Evolutionary conservation across 1,140 invertebrate species (phyloP).

Genomic region (Aphidius ervi): DNA sequence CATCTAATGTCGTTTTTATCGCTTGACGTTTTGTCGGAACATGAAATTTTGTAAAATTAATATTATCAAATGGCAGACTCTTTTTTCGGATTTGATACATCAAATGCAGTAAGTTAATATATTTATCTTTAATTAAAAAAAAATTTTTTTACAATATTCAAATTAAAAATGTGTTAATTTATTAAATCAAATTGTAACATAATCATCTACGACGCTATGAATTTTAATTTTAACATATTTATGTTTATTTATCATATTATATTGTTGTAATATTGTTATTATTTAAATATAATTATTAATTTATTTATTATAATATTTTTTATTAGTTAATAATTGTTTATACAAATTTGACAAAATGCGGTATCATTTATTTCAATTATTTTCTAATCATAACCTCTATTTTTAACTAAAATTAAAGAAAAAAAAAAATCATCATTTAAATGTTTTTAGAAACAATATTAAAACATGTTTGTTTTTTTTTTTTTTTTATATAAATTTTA

Average conservation of each 20-base stretch:
- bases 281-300: too few relatives aligned
- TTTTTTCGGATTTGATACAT: constrained; percentile 76
- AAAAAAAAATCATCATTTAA: too few relatives aligned
- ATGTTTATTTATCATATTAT: background rate
- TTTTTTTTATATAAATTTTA: too few relatives aligned
- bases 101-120: constrained; percentile 62
- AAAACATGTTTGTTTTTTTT: too few relatives aligned
- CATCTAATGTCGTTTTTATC: constrained; percentile 40
- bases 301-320: too few relatives aligned
- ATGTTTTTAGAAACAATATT: too few relatives aligned
- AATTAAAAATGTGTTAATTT: background rate
- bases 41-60: constrained; percentile 65
- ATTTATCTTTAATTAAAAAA: background rate
- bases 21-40: constrained; percentile 47
- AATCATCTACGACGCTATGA: constrained; percentile 8
- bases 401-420: too few relatives aligned
- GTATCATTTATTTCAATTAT: too few relatives aligned
- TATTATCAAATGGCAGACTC: constrained; percentile 75
- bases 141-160: constrained; percentile 2
- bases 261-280: background rate
- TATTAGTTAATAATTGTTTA: too few relatives aligned
- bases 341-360: too few relatives aligned
- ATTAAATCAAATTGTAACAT: background rate
- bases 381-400: too few relatives aligned
- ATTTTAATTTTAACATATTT: background rate